Conservation (phyloP, 2,797 vertebrate genomes). For the Catharus ustulatus region DNA sequence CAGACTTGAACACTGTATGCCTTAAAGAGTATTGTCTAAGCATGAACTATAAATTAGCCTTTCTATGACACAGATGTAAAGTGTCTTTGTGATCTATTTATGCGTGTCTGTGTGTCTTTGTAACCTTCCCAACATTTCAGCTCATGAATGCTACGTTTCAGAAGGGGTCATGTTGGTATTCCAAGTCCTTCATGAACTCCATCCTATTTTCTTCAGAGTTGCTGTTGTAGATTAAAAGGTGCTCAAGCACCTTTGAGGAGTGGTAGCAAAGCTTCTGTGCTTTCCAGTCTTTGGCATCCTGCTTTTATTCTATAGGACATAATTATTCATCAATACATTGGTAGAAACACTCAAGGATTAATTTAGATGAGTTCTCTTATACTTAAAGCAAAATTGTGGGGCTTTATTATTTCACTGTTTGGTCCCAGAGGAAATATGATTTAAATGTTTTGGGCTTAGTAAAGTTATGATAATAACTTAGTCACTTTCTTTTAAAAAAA, state of each 20-base stretch:
- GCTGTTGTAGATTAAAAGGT: not conserved
- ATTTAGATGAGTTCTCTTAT: not conserved
- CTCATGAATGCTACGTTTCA: not conserved
- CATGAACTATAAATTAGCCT: not conserved
- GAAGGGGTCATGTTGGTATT: not conserved
- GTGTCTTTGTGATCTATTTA: not conserved
- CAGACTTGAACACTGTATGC: not conserved
- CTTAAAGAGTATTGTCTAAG: not conserved
- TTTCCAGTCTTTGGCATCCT: not conserved
- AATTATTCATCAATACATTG: not conserved
- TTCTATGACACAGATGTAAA: not conserved
- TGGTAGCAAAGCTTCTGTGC: not conserved
- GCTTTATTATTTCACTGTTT: not conserved
- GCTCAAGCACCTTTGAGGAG: not conserved
- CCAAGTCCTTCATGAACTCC: not conserved
- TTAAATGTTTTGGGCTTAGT: not conserved
- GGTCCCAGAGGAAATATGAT: not conserved
- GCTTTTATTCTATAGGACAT: not conserved
- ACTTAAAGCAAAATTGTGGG: not conserved
- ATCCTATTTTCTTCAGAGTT: not conserved
- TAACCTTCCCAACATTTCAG: not conserved
- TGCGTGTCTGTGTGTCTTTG: not conserved
- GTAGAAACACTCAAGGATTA: not conserved
- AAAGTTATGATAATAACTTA: not conserved
- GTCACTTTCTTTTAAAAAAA: not conserved